These are phyloP conservation scores for Rhea americana DNA, from an alignment of 2,113 vertebrate species.

Conservation along the genomic window DNA sequence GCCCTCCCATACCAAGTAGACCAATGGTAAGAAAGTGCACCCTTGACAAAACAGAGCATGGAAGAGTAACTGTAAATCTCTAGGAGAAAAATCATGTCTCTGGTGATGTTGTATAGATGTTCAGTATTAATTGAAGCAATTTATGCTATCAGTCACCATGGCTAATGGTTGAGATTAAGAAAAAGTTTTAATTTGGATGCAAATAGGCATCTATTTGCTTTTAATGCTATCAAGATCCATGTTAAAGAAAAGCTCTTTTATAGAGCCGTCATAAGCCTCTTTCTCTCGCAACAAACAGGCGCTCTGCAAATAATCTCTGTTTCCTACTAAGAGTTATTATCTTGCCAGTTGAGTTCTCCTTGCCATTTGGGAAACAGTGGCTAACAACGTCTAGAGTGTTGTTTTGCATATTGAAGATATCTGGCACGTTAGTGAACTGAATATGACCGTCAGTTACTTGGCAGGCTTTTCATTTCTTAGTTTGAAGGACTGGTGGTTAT, in stretches of 20 bases:
- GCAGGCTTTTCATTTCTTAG: not conserved
- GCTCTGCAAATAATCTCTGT: not conserved
- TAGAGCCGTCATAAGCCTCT: not conserved
- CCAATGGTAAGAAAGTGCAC: not conserved
- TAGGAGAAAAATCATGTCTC: not conserved
- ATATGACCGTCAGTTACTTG: not conserved
- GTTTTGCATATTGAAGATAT: not conserved
- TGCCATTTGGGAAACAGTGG: not conserved
- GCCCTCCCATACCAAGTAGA: not conserved
- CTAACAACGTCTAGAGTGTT: not conserved
- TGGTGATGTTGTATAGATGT: not conserved
- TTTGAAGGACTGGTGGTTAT: not conserved
- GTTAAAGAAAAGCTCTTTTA: not conserved
- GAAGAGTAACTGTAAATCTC: not conserved
- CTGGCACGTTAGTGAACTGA: not conserved
- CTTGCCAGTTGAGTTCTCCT: not conserved
- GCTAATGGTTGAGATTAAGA: not conserved
- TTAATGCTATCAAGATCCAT: not conserved
- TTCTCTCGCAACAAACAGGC: not conserved
- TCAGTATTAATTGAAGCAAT: not conserved
- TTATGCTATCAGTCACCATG: not conserved
- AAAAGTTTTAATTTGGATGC: not conserved
- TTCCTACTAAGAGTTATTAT: not conserved
- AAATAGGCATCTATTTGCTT: not conserved
- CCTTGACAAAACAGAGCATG: not conserved